Percentiles rank a stretch among this genome's conserved stretches.
phyloP scores from a whole-genome alignment of 1,140 invertebrate species.

The Bombus pascuorum region DNA sequence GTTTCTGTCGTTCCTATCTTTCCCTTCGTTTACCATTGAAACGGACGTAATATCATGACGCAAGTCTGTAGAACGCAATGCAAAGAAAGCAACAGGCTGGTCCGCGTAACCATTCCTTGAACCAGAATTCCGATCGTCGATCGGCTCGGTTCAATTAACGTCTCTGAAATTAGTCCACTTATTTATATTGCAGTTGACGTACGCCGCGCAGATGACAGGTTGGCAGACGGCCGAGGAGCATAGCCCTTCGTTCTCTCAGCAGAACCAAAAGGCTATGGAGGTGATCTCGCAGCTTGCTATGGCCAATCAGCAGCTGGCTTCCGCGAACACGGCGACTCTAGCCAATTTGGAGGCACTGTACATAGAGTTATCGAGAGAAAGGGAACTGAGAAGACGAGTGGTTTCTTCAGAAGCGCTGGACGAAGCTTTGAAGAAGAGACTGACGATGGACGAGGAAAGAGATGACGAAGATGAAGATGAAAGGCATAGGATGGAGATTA shows the following conservation, averaged over 20 bases:
- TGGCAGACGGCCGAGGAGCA: constrained; percentile 64
- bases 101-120: constrained; percentile 39
- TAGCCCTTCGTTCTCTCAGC: constrained; percentile 43
- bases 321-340: constrained; percentile 74
- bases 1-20: not conserved
- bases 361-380: constrained; percentile 67
- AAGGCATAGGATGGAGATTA: constrained; percentile 25
- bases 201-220: constrained; percentile 71
- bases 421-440: constrained; percentile 13
- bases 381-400: constrained; percentile 26
- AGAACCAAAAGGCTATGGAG: constrained; percentile 61
- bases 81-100: not conserved
- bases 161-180: constrained; percentile 44
- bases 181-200: constrained; percentile 70
- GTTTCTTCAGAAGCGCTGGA: constrained; percentile 4
- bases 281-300: constrained; percentile 77
- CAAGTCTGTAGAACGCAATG: not conserved
- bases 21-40: not conserved
- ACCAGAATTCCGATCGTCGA: constrained; percentile 46
- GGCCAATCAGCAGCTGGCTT: constrained; percentile 78
- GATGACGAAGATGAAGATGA: constrained; percentile 18
- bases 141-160: constrained; percentile 24
- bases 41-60: not conserved
- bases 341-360: constrained; percentile 75
- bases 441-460: not conserved